Evolutionary conservation across 1,140 invertebrate species (phyloP), one percentile per base, ranked within the genome.

Genomic region (Odontomachus brunneus): DNA sequence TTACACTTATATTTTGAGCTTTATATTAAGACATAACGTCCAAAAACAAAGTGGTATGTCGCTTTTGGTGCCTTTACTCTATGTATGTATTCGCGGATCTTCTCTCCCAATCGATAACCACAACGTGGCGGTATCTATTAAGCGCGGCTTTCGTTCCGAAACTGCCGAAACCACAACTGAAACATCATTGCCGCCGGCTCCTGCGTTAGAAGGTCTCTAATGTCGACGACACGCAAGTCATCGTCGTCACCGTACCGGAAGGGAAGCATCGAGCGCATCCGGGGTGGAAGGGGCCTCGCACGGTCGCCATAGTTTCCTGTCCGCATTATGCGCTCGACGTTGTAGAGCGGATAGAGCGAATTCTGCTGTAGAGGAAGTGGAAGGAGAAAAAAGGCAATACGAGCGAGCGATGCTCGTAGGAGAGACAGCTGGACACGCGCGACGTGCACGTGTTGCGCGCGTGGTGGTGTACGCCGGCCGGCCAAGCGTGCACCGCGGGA

Each of bases 251-350:
- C 22, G 29, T 3, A 65, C 75, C 83, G 88, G 86, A 87, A 90
- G 80, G 57, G 81, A 85, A 72, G 83, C 85, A 89, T 90, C 81
- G 62, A 87, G 84, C 84, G 88, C 88, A 88, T 89, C 88, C 91
- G 91, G 90, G 62, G 59, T 1, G n/a, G 22, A 24, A 22, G n/a
- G 26, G 26, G 11, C 55, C 55, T 49, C 69, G 51, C 78, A 72
- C 73, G 81, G 80, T 89, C 83, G 62, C 82, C 75, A 69, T 69
- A 69, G 83, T 85, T 90, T 91, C 89, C 88, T 85, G 83, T 80
- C 87, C 49, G 55, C 48, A 55, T 86, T 85, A 67, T 60, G 33
- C 65, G 49, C 75, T 44, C 71, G 72, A 76, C 62, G 55, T 87
- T 82, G 49, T 76, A 80, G 62, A 84, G 75, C 85, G 87, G 81